phyloP scores from a whole-genome alignment of 2,113 vertebrate species.

The Danio rerio region DNA sequence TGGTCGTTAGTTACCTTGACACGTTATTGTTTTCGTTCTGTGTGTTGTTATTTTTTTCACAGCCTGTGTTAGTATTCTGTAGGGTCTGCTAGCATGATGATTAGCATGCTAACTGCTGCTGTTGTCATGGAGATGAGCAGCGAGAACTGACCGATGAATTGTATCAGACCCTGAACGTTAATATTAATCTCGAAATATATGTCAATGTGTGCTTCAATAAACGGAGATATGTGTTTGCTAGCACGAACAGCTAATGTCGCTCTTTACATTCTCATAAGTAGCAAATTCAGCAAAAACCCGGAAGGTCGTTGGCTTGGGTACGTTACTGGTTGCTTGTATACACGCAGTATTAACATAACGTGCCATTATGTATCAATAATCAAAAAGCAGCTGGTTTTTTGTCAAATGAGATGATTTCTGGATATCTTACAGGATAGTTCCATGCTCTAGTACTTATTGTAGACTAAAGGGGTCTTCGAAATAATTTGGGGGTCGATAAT shows the following conservation, averaged over 20 bases:
- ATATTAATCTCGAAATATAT: background rate
- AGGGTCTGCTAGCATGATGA: background rate
- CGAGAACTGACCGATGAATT: conserved; percentile 15
- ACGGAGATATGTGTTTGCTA: background rate
- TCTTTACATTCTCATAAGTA: background rate
- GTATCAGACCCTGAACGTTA: background rate
- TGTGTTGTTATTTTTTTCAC: background rate
- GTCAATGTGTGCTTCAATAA: background rate
- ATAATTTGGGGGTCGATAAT: background rate
- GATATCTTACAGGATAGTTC: background rate
- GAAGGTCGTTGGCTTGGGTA: conserved; percentile 4
- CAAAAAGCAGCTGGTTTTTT: background rate
- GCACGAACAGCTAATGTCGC: conserved; percentile 1
- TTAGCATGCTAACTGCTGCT: conserved; percentile 46
- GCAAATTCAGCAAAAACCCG: conserved; percentile 11
- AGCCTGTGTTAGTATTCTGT: background rate
- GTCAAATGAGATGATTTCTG: no score
- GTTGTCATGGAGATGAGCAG: conserved; percentile 73
- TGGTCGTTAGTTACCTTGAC: background rate
- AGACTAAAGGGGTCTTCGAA: background rate
- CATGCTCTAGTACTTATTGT: background rate
- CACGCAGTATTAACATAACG: background rate
- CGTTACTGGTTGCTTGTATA: background rate
- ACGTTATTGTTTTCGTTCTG: background rate
- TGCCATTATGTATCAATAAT: no score